Percentiles rank a stretch among this genome's conserved stretches.
phyloP scores from a whole-genome alignment of 35 echinoderm and acorn worm species.

The Stichopus chloronotus region DNA sequence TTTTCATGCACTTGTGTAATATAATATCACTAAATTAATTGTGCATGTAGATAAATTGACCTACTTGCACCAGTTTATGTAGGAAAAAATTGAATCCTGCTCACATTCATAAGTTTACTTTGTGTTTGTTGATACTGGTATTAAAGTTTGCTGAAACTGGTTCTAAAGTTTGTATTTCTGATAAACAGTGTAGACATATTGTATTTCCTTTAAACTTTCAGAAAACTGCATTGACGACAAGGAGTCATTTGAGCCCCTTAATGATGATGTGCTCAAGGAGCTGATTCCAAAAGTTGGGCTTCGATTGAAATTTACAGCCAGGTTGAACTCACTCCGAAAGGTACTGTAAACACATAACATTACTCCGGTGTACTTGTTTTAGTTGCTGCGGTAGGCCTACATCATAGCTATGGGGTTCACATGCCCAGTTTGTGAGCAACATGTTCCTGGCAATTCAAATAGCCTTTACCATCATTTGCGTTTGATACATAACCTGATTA shows the following conservation, averaged over 20 bases:
- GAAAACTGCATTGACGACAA: conserved; percentile 56
- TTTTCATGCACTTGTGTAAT: too few species aligned
- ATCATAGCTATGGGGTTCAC: conserved; percentile 30
- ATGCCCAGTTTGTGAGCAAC: conserved; percentile 11
- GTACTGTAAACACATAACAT: background rate
- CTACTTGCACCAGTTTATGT: too few species aligned
- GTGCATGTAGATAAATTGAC: too few species aligned
- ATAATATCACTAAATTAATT: too few species aligned
- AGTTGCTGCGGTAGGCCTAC: too few species aligned
- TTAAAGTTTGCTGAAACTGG: background rate
- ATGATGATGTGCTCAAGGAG: conserved; percentile 50
- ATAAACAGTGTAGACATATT: background rate
- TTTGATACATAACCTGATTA: conserved; percentile 48
- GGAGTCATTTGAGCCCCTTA: conserved; percentile 38
- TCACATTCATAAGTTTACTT: too few species aligned
- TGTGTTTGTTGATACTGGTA: too few species aligned
- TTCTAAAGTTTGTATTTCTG: background rate
- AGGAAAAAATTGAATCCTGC: too few species aligned
- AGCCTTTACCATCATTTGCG: conserved; percentile 52
- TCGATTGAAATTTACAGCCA: conserved; percentile 36
- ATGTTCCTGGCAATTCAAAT: conserved; percentile 2
- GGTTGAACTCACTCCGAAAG: conserved; percentile 10
- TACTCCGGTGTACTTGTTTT: background rate
- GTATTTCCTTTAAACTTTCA: conserved; percentile 28
- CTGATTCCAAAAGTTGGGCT: conserved; percentile 62